Percentiles rank a stretch among this genome's conserved stretches.
These are phyloP conservation scores for Catharus minimus DNA, from an alignment of 2,113 vertebrate genomes.

Conservation along the genomic window DNA sequence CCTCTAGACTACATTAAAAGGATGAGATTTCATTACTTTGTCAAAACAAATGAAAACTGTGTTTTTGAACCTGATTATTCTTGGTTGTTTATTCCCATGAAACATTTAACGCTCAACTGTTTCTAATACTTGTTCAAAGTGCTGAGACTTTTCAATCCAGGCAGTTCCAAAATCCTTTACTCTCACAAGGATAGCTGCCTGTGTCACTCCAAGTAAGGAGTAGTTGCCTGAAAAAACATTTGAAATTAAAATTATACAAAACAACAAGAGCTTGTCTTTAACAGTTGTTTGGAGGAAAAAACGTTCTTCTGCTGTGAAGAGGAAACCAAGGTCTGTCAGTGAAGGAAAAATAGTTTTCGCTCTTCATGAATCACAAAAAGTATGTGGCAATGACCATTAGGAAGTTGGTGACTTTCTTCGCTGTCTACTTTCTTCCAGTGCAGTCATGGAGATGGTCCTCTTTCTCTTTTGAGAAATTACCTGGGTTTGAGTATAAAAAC, in stretches of 20 bases:
- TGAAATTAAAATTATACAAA: background rate
- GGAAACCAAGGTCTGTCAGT: background rate
- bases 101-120: background rate
- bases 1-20: background rate
- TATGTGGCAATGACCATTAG: background rate
- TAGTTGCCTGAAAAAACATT: background rate
- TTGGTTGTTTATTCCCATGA: background rate
- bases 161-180: background rate
- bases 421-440: background rate
- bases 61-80: background rate
- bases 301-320: background rate
- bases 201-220: background rate
- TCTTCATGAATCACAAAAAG: background rate
- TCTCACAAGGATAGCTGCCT: background rate
- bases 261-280: background rate
- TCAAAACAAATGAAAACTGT: background rate
- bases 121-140: background rate
- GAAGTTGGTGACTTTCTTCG: background rate
- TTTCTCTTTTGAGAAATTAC: background rate
- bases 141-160: background rate
- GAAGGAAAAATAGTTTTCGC: background rate
- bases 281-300: background rate
- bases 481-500: background rate
- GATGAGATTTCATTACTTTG: background rate
- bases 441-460: background rate